Evolutionary conservation across 2,888 invertebrate species (phyloP).

Genomic region (Diaphora mendica): DNA sequence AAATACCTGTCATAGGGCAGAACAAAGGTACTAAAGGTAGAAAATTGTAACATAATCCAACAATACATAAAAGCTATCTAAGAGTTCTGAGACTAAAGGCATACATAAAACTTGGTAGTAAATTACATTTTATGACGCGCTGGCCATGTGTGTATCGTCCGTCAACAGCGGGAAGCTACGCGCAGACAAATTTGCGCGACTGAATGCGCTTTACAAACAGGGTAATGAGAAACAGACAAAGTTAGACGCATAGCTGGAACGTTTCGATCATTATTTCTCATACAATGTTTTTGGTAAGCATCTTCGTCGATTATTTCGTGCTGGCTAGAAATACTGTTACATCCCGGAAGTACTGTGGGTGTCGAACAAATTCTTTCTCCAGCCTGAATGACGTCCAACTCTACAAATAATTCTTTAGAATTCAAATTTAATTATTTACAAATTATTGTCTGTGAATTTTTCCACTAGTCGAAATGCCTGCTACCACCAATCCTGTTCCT

Average conservation of each 20-base stretch:
- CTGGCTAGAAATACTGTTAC: not conserved
- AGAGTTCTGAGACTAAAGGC: constrained; percentile 43
- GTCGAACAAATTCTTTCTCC: constrained; percentile 1
- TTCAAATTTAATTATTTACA: not conserved
- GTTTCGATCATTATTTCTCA: constrained; percentile 45
- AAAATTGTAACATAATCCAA: constrained; percentile 34
- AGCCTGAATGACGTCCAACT: not conserved
- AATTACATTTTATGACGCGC: constrained; percentile 79
- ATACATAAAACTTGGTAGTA: constrained; percentile 62
- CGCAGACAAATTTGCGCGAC: constrained; percentile 52
- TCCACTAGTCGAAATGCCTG: not conserved
- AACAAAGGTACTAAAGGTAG: constrained; percentile 4
- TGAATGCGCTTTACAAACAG: constrained; percentile 28
- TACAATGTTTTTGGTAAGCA: constrained; percentile 23
- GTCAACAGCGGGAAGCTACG: constrained; percentile 58
- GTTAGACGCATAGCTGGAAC: constrained; percentile 27
- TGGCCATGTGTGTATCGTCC: constrained; percentile 77
- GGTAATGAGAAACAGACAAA: constrained; percentile 47
- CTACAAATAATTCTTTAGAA: not conserved
- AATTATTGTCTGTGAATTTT: not conserved
- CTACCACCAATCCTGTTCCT: not conserved
- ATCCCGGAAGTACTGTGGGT: constrained; percentile 3
- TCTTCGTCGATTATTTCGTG: constrained; percentile 10
- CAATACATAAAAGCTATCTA: constrained; percentile 54
- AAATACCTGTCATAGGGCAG: not conserved